phyloP scores from a whole-genome alignment of 2,888 invertebrate genomes.

The Barypeithes pellucidus region DNA sequence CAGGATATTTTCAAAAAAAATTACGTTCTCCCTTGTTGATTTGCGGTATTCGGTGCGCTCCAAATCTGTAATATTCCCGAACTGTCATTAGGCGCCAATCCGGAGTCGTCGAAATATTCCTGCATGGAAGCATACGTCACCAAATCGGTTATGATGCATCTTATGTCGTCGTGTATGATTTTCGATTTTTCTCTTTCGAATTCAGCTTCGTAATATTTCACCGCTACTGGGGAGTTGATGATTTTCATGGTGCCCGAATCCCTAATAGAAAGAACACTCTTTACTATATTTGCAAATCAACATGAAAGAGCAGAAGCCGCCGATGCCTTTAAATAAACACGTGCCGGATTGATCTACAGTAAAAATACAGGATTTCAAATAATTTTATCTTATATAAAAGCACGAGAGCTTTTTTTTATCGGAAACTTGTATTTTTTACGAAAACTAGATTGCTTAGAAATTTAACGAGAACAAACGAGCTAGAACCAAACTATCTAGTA shows the following conservation, averaged over 20 bases:
- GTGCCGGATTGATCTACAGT: too few relatives aligned
- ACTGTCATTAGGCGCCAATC: neutral
- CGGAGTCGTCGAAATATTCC: neutral
- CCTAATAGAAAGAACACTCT: slow-evolving; percentile 13
- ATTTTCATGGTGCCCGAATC: slow-evolving; percentile 29
- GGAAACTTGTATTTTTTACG: too few relatives aligned
- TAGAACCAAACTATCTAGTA: too few relatives aligned
- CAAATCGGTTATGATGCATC: neutral
- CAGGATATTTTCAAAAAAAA: too few relatives aligned
- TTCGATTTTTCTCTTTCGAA: neutral
- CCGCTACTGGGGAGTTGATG: slow-evolving; percentile 17
- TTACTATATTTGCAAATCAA: neutral
- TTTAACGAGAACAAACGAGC: too few relatives aligned
- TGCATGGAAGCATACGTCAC: neutral
- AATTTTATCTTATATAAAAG: too few relatives aligned
- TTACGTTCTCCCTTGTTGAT: too few relatives aligned
- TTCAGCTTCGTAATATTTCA: slow-evolving; percentile 12
- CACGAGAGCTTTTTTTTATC: too few relatives aligned
- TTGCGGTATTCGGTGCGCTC: neutral
- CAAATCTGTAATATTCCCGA: neutral
- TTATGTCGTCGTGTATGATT: neutral
- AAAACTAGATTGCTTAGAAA: too few relatives aligned
- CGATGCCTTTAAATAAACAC: too few relatives aligned
- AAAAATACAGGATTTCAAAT: too few relatives aligned
- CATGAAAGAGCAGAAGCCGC: too few relatives aligned